These are phyloP conservation scores for Tolmerus cingulatus DNA, from an alignment of 2,888 invertebrate species.

Conservation along the genomic window DNA sequence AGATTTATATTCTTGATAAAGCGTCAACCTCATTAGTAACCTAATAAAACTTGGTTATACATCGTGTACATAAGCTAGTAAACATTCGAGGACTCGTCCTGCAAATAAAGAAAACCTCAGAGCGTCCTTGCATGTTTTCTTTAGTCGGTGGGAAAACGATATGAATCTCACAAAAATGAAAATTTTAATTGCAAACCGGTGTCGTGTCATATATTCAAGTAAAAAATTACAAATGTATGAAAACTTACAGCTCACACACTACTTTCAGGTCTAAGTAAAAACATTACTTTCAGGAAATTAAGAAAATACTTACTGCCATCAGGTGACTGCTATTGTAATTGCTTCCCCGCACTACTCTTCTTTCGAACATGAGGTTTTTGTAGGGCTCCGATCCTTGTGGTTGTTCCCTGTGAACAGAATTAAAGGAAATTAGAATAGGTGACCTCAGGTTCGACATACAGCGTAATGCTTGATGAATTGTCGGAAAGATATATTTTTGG, in stretches of 20 bases:
- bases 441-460: background rate
- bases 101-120: background rate
- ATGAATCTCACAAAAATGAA: conserved; percentile 7
- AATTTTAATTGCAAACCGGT: background rate
- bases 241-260: background rate
- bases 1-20: background rate
- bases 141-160: background rate
- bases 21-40: background rate
- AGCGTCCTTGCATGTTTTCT: conserved; percentile 16
- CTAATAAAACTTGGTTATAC: background rate
- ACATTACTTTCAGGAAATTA: background rate
- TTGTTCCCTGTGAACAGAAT: conserved; percentile 55
- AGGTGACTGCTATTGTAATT: conserved; percentile 70
- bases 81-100: background rate
- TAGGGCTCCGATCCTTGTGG: conserved; percentile 64
- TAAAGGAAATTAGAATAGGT: background rate
- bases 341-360: conserved; percentile 84
- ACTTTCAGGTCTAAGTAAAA: background rate
- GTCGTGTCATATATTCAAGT: background rate
- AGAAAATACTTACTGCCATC: conserved; percentile 48
- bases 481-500: background rate
- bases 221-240: background rate
- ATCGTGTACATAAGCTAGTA: background rate
- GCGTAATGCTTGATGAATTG: background rate
- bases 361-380: conserved; percentile 90